phyloP scores from a whole-genome alignment of 1,140 invertebrate genomes.

The Pantala flavescens region DNA sequence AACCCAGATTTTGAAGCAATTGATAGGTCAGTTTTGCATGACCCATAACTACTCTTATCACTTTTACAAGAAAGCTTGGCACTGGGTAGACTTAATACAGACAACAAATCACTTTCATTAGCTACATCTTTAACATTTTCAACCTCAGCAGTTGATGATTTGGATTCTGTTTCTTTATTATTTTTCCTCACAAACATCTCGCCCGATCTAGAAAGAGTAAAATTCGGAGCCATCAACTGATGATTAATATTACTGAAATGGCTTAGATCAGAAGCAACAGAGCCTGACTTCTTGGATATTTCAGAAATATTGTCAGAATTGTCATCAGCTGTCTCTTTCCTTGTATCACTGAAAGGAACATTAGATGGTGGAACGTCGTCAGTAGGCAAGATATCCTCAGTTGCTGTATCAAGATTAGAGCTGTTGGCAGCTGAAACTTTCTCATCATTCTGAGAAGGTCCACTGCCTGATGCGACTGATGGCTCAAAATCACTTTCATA shows the following conservation, averaged over 20 bases:
- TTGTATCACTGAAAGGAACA: not conserved
- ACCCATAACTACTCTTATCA: not conserved
- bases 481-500: constrained; percentile 1
- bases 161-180: too few relatives aligned
- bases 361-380: not conserved
- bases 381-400: not conserved
- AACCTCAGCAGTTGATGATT: too few relatives aligned
- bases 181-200: too few relatives aligned
- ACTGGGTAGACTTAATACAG: not conserved
- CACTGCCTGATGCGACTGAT: not conserved
- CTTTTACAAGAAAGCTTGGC: not conserved
- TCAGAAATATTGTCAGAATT: not conserved
- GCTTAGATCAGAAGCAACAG: not conserved
- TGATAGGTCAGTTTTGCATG: not conserved
- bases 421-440: not conserved
- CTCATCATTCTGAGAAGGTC: not conserved
- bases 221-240: not conserved
- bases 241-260: not conserved
- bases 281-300: not conserved
- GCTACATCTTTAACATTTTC: too few relatives aligned
- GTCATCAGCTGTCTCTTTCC: not conserved
- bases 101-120: too few relatives aligned
- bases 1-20: not conserved
- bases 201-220: not conserved
- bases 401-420: not conserved